These are phyloP conservation scores for Bimastos eiseni DNA, from an alignment of 2,888 invertebrate genomes.

Conservation along the genomic window DNA sequence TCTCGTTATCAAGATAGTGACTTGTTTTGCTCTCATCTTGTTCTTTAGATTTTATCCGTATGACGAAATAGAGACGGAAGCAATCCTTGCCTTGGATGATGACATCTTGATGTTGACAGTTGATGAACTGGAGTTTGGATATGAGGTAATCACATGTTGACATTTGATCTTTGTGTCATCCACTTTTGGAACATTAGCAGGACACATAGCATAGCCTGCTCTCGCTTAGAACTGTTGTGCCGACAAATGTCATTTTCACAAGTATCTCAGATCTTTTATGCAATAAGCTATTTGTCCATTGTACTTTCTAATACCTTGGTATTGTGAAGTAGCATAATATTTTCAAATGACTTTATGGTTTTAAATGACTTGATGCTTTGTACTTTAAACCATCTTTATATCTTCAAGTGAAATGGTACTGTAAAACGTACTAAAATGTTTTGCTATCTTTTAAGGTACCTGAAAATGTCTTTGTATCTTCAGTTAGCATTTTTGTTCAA, in stretches of 20 bases:
- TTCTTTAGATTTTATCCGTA: conserved; percentile 81
- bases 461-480: not conserved
- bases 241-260: no score
- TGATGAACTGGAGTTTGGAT: conserved; percentile 94
- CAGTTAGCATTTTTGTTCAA: not conserved
- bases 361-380: not conserved
- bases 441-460: not conserved
- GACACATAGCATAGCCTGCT: no score
- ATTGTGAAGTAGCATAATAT: no score
- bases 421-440: no score
- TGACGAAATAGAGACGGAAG: conserved; percentile 94
- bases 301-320: no score
- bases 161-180: not conserved
- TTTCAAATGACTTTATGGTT: not conserved
- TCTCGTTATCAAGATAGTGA: not conserved
- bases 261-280: no score
- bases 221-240: no score
- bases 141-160: conserved; percentile 64
- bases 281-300: no score
- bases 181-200: no score
- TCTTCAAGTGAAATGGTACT: not conserved
- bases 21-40: not conserved
- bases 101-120: conserved; percentile 93
- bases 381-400: no score
- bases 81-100: conserved; percentile 90